phyloP scores from a whole-genome alignment of 2,113 vertebrate species.

The Dasyprocta punctata region DNA sequence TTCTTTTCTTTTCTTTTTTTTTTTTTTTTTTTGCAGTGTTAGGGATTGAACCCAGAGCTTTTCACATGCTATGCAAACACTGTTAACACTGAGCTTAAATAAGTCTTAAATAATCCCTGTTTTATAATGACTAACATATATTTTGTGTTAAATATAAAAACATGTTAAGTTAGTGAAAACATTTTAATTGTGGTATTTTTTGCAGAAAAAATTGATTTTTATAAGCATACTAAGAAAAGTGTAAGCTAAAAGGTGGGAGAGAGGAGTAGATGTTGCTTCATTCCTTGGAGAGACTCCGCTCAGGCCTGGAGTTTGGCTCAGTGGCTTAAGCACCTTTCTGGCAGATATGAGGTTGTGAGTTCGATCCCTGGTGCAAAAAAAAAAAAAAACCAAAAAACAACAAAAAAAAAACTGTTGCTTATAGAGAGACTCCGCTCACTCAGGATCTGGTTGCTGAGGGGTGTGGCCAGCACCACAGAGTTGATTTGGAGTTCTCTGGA shows the following conservation, averaged over 20 bases:
- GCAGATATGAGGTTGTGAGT: too few species aligned
- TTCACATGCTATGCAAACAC: not conserved
- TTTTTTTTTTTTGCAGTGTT: not conserved
- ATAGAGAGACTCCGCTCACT: not conserved
- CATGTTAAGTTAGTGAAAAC: not conserved
- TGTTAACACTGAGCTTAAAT: not conserved
- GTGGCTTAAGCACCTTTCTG: too few species aligned
- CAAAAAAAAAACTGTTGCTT: too few species aligned
- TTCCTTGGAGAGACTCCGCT: not conserved
- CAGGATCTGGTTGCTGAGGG: not conserved
- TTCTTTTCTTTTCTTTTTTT: not conserved
- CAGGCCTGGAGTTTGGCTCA: too few species aligned
- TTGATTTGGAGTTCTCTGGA: not conserved
- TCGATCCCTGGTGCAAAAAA: too few species aligned
- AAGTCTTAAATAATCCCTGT: not conserved
- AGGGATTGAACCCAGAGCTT: not conserved
- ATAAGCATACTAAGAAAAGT: slow-evolving; percentile 14
- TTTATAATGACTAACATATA: not conserved
- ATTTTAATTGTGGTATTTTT: not conserved
- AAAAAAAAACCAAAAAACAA: too few species aligned
- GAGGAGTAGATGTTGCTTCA: not conserved
- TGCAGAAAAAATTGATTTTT: not conserved
- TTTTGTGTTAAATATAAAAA: not conserved
- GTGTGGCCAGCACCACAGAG: not conserved
- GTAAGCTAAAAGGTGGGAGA: not conserved